These are phyloP conservation scores for Noctua comes DNA, from an alignment of 2,888 invertebrate genomes.

Conservation along the genomic window DNA sequence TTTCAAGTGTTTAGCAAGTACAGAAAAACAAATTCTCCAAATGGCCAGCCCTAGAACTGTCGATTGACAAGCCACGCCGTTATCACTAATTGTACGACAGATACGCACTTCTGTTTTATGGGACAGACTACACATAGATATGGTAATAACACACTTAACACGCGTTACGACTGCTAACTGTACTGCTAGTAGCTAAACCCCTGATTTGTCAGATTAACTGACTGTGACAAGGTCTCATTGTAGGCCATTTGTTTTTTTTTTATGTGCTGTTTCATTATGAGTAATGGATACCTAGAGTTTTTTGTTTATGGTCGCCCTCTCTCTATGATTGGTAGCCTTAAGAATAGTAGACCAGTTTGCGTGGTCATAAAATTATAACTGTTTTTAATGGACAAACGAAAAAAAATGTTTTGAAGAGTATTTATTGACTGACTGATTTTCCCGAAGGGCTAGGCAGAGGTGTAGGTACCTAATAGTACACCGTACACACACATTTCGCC, in stretches of 20 bases:
- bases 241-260: slow-evolving; percentile 37
- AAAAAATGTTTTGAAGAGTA: not conserved
- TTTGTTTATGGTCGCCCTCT: slow-evolving; percentile 35
- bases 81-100: slow-evolving; percentile 78
- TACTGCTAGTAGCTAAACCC: slow-evolving; percentile 20
- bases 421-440: too few relatives aligned
- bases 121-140: slow-evolving; percentile 46
- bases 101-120: slow-evolving; percentile 76
- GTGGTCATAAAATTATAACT: not conserved
- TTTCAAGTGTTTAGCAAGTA: too few relatives aligned
- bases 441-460: too few relatives aligned
- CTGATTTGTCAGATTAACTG: slow-evolving; percentile 55
- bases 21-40: too few relatives aligned
- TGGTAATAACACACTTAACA: slow-evolving; percentile 43
- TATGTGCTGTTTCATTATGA: slow-evolving; percentile 17
- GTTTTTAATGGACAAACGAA: not conserved
- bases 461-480: too few relatives aligned
- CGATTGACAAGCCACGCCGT: slow-evolving; percentile 70
- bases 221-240: slow-evolving; percentile 54
- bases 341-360: not conserved
- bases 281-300: slow-evolving; percentile 28
- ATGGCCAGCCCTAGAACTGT: slow-evolving; percentile 45
- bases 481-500: too few relatives aligned
- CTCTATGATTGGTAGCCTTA: slow-evolving; percentile 17
- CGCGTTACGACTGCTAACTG: slow-evolving; percentile 27